Conservation (phyloP, 1,140 invertebrate species). For the Catajapyx aquilonaris region DNA sequence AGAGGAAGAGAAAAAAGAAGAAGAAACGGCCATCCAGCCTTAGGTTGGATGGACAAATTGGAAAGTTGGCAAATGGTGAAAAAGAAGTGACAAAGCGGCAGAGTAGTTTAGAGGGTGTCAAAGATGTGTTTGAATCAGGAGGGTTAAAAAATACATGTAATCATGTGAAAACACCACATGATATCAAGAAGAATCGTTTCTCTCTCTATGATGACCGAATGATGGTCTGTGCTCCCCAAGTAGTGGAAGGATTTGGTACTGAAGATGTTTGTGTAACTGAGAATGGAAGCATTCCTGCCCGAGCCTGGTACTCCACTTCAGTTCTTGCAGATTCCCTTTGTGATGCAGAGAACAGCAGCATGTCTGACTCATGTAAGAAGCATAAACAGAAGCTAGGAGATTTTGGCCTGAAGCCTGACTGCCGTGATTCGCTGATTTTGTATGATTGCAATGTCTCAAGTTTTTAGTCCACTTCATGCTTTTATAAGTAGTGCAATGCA, state of each 20-base stretch:
- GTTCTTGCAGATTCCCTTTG: slow-evolving; percentile 7
- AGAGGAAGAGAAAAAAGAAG: not conserved
- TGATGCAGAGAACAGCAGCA: not conserved
- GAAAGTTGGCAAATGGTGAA: slow-evolving; percentile 14
- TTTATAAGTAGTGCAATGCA: too few species aligned
- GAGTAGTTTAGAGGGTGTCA: slow-evolving; percentile 34
- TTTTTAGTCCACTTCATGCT: slow-evolving; percentile 14
- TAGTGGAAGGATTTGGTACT: slow-evolving; percentile 1
- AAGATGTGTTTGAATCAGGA: slow-evolving; percentile 26
- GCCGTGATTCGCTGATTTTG: slow-evolving; percentile 9
- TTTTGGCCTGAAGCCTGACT: not conserved
- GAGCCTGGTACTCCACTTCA: slow-evolving; percentile 6
- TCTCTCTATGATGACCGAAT: slow-evolving; percentile 71
- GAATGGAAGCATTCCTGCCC: slow-evolving; percentile 7
- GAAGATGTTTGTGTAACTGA: not conserved
- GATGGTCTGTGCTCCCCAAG: slow-evolving; percentile 32
- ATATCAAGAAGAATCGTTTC: slow-evolving; percentile 48
- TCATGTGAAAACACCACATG: slow-evolving; percentile 59
- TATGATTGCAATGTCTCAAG: slow-evolving; percentile 11
- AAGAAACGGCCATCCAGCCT: slow-evolving; percentile 19
- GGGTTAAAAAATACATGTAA: slow-evolving; percentile 44
- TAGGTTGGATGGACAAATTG: too few species aligned
- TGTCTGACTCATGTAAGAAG: not conserved
- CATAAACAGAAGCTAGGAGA: not conserved
- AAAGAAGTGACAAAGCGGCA: slow-evolving; percentile 34